phyloP scores from a whole-genome alignment of 1,140 invertebrate genomes.

The Goniozus legneri region DNA sequence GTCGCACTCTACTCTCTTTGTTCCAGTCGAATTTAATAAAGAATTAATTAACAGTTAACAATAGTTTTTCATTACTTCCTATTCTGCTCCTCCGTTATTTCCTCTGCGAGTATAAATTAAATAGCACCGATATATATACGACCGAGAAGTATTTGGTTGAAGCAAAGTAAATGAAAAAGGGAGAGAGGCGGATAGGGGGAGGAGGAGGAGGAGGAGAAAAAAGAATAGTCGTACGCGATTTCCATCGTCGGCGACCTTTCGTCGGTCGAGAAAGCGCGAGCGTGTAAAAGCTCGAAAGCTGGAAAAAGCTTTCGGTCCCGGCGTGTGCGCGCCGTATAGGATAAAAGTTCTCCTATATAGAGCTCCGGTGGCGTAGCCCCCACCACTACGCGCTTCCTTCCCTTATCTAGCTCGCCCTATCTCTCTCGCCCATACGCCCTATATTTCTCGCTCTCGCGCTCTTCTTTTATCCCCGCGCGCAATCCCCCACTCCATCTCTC shows the following conservation, averaged over 20 bases:
- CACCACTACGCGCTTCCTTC: conserved; percentile 16
- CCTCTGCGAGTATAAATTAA: too few species aligned
- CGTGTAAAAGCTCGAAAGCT: conserved; percentile 39
- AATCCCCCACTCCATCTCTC: conserved; percentile 7
- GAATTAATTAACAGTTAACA: too few species aligned
- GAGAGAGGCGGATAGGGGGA: conserved; percentile 21
- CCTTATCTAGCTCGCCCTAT: too few species aligned
- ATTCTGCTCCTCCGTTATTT: too few species aligned
- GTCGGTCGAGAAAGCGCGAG: conserved; percentile 24
- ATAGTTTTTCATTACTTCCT: too few species aligned
- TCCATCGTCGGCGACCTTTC: conserved; percentile 21
- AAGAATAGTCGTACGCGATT: conserved; percentile 18
- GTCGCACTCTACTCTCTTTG: too few species aligned
- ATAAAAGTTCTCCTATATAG: conserved; percentile 40
- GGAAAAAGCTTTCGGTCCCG: conserved; percentile 32
- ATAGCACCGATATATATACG: too few species aligned
- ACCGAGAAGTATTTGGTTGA: too few species aligned
- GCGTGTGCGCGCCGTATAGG: conserved; percentile 25
- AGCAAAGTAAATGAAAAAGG: too few species aligned
- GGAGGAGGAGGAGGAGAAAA: conserved; percentile 15
- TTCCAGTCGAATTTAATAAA: too few species aligned
- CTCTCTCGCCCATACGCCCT: too few species aligned
- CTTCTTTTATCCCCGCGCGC: conserved; percentile 4
- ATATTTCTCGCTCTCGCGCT: conserved; percentile 11
- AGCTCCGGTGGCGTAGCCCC: conserved; percentile 27